phyloP scores from a whole-genome alignment of 2,113 vertebrate genomes.

The Microcebus lehilahytsara region DNA sequence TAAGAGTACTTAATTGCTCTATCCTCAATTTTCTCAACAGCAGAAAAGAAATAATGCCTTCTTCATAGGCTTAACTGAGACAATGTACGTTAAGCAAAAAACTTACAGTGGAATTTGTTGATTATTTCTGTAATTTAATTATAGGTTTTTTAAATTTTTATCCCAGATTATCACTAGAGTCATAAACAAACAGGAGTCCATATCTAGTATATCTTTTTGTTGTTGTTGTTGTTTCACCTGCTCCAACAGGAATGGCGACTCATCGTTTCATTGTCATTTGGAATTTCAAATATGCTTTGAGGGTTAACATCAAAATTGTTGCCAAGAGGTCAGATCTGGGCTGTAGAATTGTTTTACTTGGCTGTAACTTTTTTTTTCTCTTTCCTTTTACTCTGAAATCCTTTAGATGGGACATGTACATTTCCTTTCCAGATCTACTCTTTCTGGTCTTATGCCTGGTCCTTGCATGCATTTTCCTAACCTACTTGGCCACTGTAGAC shows the following conservation, averaged over 20 bases:
- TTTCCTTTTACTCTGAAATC: not conserved
- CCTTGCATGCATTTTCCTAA: not conserved
- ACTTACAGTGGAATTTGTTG: not conserved
- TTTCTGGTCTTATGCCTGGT: not conserved
- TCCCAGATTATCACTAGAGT: not conserved
- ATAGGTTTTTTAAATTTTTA: not conserved
- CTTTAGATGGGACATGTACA: not conserved
- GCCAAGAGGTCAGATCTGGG: not conserved
- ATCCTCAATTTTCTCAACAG: too few relatives aligned
- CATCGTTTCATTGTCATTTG: not conserved
- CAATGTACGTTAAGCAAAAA: not conserved
- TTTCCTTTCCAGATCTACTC: not conserved
- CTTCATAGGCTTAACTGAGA: not conserved
- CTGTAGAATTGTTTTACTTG: not conserved
- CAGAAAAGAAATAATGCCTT: too few relatives aligned
- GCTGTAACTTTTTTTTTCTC: not conserved
- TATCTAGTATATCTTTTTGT: not conserved
- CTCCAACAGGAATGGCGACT: not conserved
- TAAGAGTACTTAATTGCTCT: too few relatives aligned
- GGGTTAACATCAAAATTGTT: not conserved
- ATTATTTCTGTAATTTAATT: conserved; percentile 7
- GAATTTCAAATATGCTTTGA: not conserved
- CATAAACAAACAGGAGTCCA: not conserved
- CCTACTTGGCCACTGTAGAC: not conserved
- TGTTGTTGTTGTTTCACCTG: too few relatives aligned